Conservation (phyloP, 2,797 vertebrate genomes). For the Anas capensis region DNA sequence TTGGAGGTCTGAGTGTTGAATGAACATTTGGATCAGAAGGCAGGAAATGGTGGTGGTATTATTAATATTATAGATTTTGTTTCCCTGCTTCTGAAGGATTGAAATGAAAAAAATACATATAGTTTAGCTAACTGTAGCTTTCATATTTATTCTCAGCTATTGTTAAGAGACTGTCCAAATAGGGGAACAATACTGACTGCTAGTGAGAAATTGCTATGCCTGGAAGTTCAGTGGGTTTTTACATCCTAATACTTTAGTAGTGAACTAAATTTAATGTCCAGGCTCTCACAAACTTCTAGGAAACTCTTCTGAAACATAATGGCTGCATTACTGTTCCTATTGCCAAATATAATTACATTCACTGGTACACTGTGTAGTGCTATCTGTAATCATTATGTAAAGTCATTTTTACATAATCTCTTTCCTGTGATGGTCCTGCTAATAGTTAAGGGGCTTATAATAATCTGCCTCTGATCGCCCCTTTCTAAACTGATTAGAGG, state of each 20-base stretch:
- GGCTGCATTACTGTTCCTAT: slow-evolving; percentile 11
- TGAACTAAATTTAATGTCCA: slow-evolving; percentile 26
- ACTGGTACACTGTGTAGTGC: not conserved
- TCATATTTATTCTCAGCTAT: not conserved
- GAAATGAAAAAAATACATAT: not conserved
- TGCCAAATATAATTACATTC: slow-evolving; percentile 40
- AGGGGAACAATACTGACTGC: not conserved
- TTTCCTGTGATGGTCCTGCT: slow-evolving; percentile 23
- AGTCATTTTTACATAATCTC: slow-evolving; percentile 32
- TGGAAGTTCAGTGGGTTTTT: not conserved
- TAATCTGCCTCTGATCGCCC: not conserved
- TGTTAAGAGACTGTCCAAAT: not conserved
- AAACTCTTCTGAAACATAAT: slow-evolving; percentile 22
- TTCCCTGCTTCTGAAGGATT: not conserved
- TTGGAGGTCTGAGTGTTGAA: not conserved
- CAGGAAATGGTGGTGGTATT: not conserved
- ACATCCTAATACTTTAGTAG: not conserved
- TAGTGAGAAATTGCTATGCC: not conserved
- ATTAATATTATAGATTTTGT: not conserved
- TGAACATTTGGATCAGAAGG: not conserved
- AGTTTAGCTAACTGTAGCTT: not conserved
- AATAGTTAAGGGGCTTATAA: slow-evolving; percentile 12
- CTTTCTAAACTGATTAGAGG: not conserved
- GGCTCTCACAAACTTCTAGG: slow-evolving; percentile 8
- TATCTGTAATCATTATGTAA: slow-evolving; percentile 49